Conservation (phyloP, 2,888 invertebrate species). For the Zhuqinia jingwanae region DNA sequence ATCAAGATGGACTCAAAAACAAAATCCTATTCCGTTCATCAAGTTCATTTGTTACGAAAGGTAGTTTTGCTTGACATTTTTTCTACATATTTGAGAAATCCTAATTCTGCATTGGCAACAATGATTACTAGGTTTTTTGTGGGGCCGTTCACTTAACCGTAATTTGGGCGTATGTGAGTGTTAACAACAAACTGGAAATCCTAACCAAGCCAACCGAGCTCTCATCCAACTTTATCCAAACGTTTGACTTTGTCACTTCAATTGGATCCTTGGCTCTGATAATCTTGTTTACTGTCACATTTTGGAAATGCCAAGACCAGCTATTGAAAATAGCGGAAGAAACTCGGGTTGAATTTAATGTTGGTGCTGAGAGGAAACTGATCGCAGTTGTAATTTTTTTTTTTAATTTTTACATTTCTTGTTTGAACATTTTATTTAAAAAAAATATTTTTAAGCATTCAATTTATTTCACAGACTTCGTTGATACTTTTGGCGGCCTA, state of each 20-base stretch:
- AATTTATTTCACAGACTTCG: neutral
- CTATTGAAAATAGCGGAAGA: slow-evolving; percentile 26
- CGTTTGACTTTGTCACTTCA: slow-evolving; percentile 33
- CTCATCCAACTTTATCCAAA: slow-evolving; percentile 26
- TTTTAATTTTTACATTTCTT: too few species aligned
- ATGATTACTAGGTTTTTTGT: too few species aligned
- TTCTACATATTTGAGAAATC: too few species aligned
- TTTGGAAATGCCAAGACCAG: slow-evolving; percentile 33
- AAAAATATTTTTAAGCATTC: neutral
- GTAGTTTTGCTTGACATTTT: too few species aligned
- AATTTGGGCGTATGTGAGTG: neutral
- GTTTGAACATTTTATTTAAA: neutral
- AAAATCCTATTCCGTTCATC: neutral
- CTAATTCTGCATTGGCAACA: too few species aligned
- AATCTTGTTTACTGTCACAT: neutral
- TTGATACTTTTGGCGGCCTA: neutral
- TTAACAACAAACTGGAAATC: neutral
- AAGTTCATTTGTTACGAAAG: slow-evolving; percentile 7
- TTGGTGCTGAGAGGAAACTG: neutral
- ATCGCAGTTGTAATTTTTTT: slow-evolving; percentile 6
- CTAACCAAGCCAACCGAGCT: neutral
- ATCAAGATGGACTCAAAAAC: neutral
- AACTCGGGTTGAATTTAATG: neutral
- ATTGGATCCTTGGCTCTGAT: neutral
- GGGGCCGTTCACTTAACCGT: neutral